Evolutionary conservation across 1,140 invertebrate genomes (phyloP).

Genomic region (Habropoda laboriosa): DNA sequence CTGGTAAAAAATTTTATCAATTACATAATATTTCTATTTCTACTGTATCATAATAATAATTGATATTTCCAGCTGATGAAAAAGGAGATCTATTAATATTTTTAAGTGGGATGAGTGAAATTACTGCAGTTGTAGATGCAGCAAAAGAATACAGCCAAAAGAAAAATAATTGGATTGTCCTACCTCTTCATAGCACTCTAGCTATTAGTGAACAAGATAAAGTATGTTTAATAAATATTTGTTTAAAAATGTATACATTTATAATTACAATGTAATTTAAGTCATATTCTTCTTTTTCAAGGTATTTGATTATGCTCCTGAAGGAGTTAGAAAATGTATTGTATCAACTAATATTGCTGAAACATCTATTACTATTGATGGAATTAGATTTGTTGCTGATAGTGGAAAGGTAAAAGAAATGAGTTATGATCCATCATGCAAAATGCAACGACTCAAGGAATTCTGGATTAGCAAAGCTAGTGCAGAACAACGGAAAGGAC

Average conservation of each 20-base stretch:
- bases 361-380: constrained; percentile 99
- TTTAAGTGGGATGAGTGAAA: constrained; percentile 97
- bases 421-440: constrained; percentile 94
- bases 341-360: constrained; percentile 99
- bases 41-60: background rate
- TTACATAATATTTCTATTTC: background rate
- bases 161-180: constrained; percentile 94
- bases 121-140: constrained; percentile 94
- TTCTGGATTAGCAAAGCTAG: constrained; percentile 99
- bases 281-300: constrained; percentile 73
- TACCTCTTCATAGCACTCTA: constrained; percentile 96
- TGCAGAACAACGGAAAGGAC: constrained; percentile 97
- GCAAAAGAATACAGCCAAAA: constrained; percentile 92
- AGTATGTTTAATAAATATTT: constrained; percentile 79
- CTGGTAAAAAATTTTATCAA: constrained; percentile 81
- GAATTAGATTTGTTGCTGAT: constrained; percentile 98
- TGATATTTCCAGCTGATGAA: constrained; percentile 86
- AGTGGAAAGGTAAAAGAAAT: constrained; percentile 99
- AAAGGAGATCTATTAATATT: constrained; percentile 98
- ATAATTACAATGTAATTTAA: background rate
- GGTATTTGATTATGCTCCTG: constrained; percentile 98
- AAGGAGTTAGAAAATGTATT: constrained; percentile 97
- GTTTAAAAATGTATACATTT: background rate
- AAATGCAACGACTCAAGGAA: constrained; percentile 94
- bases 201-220: constrained; percentile 98